Conservation (phyloP, 2,888 invertebrate species). For the Nomada fucata region DNA sequence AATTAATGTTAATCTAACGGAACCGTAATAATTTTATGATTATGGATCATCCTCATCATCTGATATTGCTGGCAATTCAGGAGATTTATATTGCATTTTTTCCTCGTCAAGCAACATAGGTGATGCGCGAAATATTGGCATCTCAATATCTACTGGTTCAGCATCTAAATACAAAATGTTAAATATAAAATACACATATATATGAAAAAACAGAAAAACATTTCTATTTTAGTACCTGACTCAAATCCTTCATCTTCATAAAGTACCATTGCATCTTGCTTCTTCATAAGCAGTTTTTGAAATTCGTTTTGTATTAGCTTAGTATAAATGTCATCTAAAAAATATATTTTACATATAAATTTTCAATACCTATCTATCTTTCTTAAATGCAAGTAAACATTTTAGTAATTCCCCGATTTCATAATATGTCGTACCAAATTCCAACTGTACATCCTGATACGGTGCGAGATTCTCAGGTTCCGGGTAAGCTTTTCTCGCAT, state of each 20-base stretch:
- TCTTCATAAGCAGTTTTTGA: conserved; percentile 33
- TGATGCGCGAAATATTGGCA: conserved; percentile 20
- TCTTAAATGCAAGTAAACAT: background rate
- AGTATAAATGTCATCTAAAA: conserved; percentile 53
- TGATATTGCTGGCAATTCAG: conserved; percentile 62
- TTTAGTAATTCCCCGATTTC: background rate
- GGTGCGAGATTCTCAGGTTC: conserved; percentile 69
- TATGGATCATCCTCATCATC: conserved; percentile 45
- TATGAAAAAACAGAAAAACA: background rate
- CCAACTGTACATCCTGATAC: conserved; percentile 57
- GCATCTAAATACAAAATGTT: conserved; percentile 30
- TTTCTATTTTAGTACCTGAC: conserved; percentile 67
- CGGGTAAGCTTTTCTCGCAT: conserved; percentile 45
- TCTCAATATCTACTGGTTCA: conserved; percentile 31
- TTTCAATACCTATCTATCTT: background rate
- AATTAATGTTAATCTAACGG: conserved; percentile 18
- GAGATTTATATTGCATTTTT: conserved; percentile 1
- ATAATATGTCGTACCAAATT: conserved; percentile 43
- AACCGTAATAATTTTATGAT: conserved; percentile 10
- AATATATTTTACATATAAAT: conserved; percentile 17
- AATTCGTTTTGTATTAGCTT: conserved; percentile 57
- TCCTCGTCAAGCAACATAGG: conserved; percentile 5
- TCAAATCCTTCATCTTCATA: conserved; percentile 68
- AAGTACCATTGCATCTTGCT: conserved; percentile 24
- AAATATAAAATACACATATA: background rate